These are phyloP conservation scores for Drosophila fuyamai DNA, from an alignment of 1,140 invertebrate species.

Conservation along the genomic window DNA sequence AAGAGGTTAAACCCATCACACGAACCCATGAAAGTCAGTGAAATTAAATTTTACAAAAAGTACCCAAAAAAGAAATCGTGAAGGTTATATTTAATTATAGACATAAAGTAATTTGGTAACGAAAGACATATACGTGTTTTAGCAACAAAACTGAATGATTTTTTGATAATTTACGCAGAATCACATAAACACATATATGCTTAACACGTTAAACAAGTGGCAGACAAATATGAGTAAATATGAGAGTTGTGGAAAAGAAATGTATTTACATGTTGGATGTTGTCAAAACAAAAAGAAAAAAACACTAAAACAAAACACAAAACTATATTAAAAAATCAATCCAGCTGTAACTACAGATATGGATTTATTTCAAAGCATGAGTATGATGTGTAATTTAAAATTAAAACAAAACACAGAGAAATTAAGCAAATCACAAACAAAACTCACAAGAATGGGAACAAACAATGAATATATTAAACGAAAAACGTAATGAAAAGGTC, in stretches of 20 bases:
- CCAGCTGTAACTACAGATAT: constrained; percentile 75
- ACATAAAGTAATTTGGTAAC: constrained; percentile 44
- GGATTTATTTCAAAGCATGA: constrained; percentile 74
- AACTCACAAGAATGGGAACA: constrained; percentile 36
- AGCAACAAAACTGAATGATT: constrained; percentile 75
- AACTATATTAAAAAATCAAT: constrained; percentile 49
- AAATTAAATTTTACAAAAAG: constrained; percentile 78
- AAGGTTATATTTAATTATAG: constrained; percentile 58
- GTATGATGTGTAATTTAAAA: constrained; percentile 83
- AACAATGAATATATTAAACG: constrained; percentile 53
- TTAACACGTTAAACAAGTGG: no score
- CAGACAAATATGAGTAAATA: constrained; percentile 62
- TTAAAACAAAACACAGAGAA: constrained; percentile 51
- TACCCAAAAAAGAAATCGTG: constrained; percentile 56
- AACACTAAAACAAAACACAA: constrained; percentile 34
- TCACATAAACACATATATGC: no score
- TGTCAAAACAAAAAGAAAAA: constrained; percentile 46
- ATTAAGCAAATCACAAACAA: constrained; percentile 33
- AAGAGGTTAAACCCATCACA: no score
- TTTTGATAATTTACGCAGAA: constrained; percentile 84
- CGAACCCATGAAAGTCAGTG: constrained; percentile 83
- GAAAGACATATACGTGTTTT: constrained; percentile 66
- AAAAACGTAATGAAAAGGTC: constrained; percentile 79
- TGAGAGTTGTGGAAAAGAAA: no score
- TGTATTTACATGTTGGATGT: constrained; percentile 79